Conservation (phyloP, 2,113 vertebrate genomes). For the Dipodomys spectabilis region DNA sequence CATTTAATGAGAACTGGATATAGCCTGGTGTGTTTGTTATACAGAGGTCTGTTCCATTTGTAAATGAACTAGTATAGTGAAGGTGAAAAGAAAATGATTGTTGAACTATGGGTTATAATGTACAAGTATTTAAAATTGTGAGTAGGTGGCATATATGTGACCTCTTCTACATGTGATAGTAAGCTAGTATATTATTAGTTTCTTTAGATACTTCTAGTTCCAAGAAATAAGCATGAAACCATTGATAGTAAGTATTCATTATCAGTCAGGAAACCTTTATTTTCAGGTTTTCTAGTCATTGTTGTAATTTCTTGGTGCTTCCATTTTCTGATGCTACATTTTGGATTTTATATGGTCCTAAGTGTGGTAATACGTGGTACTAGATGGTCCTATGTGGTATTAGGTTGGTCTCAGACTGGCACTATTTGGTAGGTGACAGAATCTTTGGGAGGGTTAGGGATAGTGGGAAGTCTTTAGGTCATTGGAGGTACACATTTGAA, state of each 20-base stretch:
- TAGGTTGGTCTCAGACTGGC: neutral
- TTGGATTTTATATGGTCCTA: neutral
- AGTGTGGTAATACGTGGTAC: neutral
- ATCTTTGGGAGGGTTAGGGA: neutral
- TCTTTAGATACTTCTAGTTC: constrained; percentile 1
- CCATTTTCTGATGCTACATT: neutral
- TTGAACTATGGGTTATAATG: constrained; percentile 7
- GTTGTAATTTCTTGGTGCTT: neutral
- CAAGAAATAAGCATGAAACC: neutral
- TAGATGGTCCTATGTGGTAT: neutral
- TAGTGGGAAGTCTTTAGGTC: neutral
- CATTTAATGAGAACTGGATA: neutral
- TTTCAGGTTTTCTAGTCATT: neutral
- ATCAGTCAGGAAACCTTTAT: neutral
- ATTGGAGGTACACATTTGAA: too few species aligned
- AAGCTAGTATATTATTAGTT: constrained; percentile 36
- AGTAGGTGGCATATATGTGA: constrained; percentile 10
- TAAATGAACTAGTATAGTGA: constrained; percentile 53
- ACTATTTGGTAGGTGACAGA: neutral
- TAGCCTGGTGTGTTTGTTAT: neutral
- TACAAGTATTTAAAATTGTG: constrained; percentile 29
- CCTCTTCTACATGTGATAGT: constrained; percentile 21
- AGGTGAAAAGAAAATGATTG: constrained; percentile 55
- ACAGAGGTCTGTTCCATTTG: constrained; percentile 21
- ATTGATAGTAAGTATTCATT: neutral